phyloP scores from a whole-genome alignment of 1,140 invertebrate genomes.

The Anastatus disparis region DNA sequence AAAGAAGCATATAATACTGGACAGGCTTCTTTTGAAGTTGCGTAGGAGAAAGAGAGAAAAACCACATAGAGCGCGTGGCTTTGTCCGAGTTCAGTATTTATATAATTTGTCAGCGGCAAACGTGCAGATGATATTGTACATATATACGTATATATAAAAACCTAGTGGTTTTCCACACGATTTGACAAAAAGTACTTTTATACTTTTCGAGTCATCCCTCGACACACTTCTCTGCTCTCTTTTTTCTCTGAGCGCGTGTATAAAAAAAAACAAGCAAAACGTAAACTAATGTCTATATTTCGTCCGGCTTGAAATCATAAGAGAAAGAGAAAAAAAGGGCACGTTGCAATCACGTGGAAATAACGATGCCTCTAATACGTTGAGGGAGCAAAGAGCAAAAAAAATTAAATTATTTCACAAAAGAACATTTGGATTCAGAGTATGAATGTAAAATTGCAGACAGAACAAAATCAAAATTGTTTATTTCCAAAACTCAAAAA shows the following conservation, averaged over 20 bases:
- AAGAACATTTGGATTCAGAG: too few species aligned
- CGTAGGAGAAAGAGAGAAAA: neutral
- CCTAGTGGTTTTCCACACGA: constrained; percentile 59
- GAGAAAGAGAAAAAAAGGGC: constrained; percentile 39
- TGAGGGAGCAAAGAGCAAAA: neutral
- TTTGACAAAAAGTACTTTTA: constrained; percentile 61
- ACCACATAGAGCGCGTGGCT: constrained; percentile 9
- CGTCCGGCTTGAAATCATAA: neutral
- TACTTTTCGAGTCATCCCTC: constrained; percentile 34
- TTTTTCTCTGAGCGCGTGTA: constrained; percentile 7
- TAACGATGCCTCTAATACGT: constrained; percentile 54
- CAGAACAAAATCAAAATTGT: too few species aligned
- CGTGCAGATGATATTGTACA: constrained; percentile 51
- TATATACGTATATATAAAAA: constrained; percentile 17
- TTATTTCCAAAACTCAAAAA: too few species aligned
- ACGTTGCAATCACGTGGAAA: constrained; percentile 57
- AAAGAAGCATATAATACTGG: too few species aligned
- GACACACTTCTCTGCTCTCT: constrained; percentile 30
- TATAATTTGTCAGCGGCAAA: constrained; percentile 65
- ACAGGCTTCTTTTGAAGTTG: constrained; percentile 5
- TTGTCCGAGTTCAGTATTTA: constrained; percentile 56
- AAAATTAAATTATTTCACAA: too few species aligned
- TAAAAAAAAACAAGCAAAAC: constrained; percentile 17
- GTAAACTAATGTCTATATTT: constrained; percentile 21
- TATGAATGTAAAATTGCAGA: too few species aligned